These are phyloP conservation scores for Dolichotis patagonum DNA, from an alignment of 2,113 vertebrate genomes.

Conservation along the genomic window DNA sequence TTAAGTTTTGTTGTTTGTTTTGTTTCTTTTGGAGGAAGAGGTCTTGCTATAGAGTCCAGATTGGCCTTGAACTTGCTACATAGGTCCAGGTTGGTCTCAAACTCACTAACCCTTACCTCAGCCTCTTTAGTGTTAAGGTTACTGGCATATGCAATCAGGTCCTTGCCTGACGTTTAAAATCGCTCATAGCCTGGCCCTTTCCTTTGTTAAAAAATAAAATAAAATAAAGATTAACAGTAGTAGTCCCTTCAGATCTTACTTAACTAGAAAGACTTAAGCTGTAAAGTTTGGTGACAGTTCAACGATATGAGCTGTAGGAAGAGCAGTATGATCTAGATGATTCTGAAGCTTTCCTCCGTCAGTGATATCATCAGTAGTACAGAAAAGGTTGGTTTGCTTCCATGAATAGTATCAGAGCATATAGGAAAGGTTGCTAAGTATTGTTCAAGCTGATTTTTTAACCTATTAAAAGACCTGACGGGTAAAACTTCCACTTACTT, in stretches of 20 bases:
- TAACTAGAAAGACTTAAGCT: background rate
- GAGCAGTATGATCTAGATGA: background rate
- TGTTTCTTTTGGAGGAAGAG: background rate
- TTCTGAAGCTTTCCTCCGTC: background rate
- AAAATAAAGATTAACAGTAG: conserved; percentile 9
- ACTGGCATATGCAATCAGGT: background rate
- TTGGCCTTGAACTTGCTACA: background rate
- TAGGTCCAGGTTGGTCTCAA: background rate
- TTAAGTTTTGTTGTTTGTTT: background rate
- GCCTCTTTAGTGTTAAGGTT: background rate
- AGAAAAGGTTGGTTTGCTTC: background rate
- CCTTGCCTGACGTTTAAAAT: background rate
- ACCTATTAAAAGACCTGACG: background rate
- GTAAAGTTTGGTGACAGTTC: background rate
- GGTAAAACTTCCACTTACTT: background rate
- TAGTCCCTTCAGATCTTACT: background rate
- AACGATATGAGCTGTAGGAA: background rate
- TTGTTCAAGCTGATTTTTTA: background rate
- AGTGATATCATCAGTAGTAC: background rate
- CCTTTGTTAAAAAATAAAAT: background rate
- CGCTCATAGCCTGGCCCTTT: background rate
- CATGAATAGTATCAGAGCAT: background rate
- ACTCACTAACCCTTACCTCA: background rate
- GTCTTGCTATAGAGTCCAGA: background rate
- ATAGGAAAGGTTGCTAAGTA: background rate